Evolutionary conservation across 2,113 vertebrate genomes (phyloP).

Genomic region (Procavia capensis): DNA sequence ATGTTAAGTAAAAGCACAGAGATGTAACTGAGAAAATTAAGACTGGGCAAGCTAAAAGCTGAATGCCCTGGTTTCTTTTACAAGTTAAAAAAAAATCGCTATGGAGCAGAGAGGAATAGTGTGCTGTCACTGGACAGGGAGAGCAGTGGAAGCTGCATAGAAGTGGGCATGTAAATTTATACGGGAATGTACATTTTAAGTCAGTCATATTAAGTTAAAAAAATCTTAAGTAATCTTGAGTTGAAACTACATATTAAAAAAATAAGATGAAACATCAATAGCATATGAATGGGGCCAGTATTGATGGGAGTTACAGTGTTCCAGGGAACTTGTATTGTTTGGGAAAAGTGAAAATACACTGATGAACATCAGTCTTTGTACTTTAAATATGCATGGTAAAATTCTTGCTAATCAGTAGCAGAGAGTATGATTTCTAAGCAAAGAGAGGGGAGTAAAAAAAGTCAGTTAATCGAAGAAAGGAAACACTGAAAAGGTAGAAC

Average conservation of each 20-base stretch:
- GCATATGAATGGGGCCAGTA: neutral
- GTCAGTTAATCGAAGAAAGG: neutral
- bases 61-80: neutral
- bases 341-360: neutral
- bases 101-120: no score
- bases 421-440: neutral
- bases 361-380: neutral
- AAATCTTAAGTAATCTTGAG: neutral
- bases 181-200: no score
- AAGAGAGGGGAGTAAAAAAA: neutral
- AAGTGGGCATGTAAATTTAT: no score
- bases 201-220: no score
- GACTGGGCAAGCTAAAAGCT: neutral
- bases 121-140: no score
- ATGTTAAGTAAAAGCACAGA: neutral
- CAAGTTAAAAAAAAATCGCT: no score
- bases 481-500: neutral
- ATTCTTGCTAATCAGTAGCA: neutral
- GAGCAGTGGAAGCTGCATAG: no score
- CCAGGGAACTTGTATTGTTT: neutral
- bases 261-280: neutral
- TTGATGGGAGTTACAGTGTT: neutral
- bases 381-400: constrained; percentile 12
- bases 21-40: neutral
- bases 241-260: neutral